phyloP scores from a whole-genome alignment of 2,888 invertebrate species.

The Branchellion lobata region DNA sequence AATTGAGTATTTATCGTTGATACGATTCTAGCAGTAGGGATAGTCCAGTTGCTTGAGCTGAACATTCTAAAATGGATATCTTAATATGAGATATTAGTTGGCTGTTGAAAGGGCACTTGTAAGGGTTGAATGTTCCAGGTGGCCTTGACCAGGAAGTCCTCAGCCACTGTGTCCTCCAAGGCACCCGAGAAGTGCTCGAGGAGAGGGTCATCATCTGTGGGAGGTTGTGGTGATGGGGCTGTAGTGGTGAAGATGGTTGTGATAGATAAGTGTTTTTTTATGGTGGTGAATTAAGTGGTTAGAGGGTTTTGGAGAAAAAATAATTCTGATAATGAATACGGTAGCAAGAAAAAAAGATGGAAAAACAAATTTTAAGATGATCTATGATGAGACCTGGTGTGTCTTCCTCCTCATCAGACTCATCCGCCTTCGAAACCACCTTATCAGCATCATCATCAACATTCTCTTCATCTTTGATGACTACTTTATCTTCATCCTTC shows the following conservation, averaged over 20 bases:
- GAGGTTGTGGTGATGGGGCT: not conserved
- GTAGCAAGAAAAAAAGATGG: no score
- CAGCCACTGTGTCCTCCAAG: not conserved
- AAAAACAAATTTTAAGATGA: not conserved
- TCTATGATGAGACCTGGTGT: no score
- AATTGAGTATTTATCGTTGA: no score
- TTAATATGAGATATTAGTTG: no score
- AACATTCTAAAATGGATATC: no score
- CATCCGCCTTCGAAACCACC: not conserved
- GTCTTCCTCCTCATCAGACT: not conserved
- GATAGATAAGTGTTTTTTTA: no score
- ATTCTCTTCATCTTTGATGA: not conserved
- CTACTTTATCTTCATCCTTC: not conserved
- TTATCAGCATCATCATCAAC: conserved; percentile 5
- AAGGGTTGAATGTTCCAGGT: not conserved
- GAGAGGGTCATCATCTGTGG: not conserved
- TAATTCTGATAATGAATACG: not conserved
- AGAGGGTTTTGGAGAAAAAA: no score
- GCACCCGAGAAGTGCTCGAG: not conserved
- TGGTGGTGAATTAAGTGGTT: no score
- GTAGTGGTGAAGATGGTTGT: not conserved
- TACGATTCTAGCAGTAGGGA: no score
- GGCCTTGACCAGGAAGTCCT: not conserved
- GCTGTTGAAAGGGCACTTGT: no score
- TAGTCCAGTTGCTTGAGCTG: no score